Percentiles rank a stretch among this genome's conserved stretches.
Evolutionary conservation across 2,888 invertebrate genomes (phyloP).

Genomic region (Chorisops tibialis): DNA sequence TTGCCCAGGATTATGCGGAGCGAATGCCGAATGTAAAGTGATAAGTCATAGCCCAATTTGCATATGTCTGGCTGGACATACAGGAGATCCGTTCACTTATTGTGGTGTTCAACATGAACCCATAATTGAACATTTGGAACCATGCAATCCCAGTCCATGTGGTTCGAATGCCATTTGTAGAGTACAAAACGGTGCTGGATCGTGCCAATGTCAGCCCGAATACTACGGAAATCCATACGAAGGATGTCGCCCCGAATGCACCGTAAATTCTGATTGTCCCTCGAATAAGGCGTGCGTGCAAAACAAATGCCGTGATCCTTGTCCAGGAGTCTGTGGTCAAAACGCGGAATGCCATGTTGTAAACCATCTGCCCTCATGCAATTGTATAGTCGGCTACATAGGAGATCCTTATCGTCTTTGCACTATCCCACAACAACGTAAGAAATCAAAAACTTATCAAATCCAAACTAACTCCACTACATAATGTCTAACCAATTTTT

Average conservation of each 20-base stretch:
- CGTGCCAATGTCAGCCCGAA: conserved; percentile 67
- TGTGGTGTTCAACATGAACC: conserved; percentile 50
- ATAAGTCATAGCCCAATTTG: conserved; percentile 60
- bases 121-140: conserved; percentile 43
- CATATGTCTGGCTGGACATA: conserved; percentile 60
- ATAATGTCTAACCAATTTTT: too few relatives aligned
- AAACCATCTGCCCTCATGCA: conserved; percentile 67
- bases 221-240: conserved; percentile 76
- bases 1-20: conserved; percentile 64
- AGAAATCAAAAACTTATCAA: conserved; percentile 38
- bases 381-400: conserved; percentile 65
- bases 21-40: conserved; percentile 57
- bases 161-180: conserved; percentile 72
- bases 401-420: conserved; percentile 75
- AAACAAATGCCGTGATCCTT: conserved; percentile 73
- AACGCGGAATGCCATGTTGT: conserved; percentile 72
- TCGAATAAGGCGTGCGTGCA: conserved; percentile 66
- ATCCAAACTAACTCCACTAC: too few relatives aligned
- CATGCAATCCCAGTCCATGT: conserved; percentile 72
- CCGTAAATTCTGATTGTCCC: conserved; percentile 68
- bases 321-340: conserved; percentile 71
- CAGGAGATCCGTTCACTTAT: conserved; percentile 58
- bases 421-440: conserved; percentile 53
- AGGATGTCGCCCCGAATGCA: conserved; percentile 72
- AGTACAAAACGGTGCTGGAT: conserved; percentile 60